These are phyloP conservation scores for Stratiolaelaps scimitus DNA, from an alignment of 1,140 invertebrate species.

Conservation along the genomic window DNA sequence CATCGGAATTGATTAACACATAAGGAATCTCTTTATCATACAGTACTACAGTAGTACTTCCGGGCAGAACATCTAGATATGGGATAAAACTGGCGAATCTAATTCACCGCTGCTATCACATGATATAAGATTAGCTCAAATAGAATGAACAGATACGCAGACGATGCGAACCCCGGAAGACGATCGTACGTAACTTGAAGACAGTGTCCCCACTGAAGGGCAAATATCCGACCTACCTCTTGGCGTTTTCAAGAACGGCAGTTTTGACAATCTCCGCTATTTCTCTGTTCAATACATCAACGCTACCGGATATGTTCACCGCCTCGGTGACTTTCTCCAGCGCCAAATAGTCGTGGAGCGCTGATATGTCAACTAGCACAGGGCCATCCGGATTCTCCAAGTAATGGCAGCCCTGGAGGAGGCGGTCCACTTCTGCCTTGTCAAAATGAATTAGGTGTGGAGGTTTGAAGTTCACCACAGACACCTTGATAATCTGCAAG, in stretches of 20 bases:
- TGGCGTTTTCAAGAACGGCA: not conserved
- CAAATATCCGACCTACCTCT: not conserved
- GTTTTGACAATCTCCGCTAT: constrained; percentile 21
- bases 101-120: too few relatives aligned
- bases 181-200: too few relatives aligned
- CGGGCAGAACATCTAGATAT: too few relatives aligned
- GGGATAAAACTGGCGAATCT: too few relatives aligned
- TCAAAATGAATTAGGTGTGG: constrained; percentile 2
- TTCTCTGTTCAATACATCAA: not conserved
- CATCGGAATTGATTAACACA: too few relatives aligned
- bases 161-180: too few relatives aligned
- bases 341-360: constrained; percentile 7
- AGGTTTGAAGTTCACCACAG: not conserved
- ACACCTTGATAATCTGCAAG: constrained; percentile 4
- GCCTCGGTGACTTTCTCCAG: constrained; percentile 21
- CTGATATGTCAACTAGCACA: not conserved
- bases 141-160: too few relatives aligned
- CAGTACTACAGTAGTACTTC: too few relatives aligned
- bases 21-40: too few relatives aligned
- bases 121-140: too few relatives aligned
- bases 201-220: too few relatives aligned
- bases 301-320: constrained; percentile 3
- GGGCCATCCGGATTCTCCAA: constrained; percentile 3
- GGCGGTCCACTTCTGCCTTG: not conserved
- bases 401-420: constrained; percentile 16